Percentiles rank a stretch among this genome's conserved stretches.
These are phyloP conservation scores for Leptinotarsa peninsularis DNA, from an alignment of 2,888 invertebrate species.

Conservation along the genomic window DNA sequence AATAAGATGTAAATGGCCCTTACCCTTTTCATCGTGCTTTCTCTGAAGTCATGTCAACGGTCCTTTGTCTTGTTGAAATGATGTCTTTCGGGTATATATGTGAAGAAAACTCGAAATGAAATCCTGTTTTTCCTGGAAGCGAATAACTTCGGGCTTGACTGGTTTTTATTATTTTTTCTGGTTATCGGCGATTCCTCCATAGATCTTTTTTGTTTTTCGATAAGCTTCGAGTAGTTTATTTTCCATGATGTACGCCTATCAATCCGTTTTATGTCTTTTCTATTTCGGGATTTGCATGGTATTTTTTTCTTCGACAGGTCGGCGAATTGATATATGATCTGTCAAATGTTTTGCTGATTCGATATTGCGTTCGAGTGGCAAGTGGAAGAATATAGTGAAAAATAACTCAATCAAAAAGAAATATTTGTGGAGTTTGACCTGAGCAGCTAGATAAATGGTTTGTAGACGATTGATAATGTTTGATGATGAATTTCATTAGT, in stretches of 20 bases:
- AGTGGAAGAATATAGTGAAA: too few relatives aligned
- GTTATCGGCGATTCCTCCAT: conserved; percentile 12
- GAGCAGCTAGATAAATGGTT: too few relatives aligned
- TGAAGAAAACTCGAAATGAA: conserved; percentile 31
- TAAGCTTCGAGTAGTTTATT: conserved; percentile 11
- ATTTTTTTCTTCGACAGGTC: not conserved
- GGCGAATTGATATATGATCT: not conserved
- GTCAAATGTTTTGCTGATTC: not conserved
- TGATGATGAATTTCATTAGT: too few relatives aligned
- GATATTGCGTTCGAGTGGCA: not conserved
- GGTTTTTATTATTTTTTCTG: conserved; percentile 22
- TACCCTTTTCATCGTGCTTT: conserved; percentile 46
- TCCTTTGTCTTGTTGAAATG: conserved; percentile 47
- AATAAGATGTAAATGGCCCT: conserved; percentile 49
- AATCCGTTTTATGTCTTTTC: not conserved
- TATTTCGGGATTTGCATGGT: conserved; percentile 1
- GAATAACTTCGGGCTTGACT: conserved; percentile 28
- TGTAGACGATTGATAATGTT: too few relatives aligned
- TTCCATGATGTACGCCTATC: not conserved
- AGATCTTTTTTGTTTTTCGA: conserved; percentile 6
- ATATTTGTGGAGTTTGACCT: too few relatives aligned
- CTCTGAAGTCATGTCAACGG: conserved; percentile 46
- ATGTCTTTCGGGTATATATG: conserved; percentile 41
- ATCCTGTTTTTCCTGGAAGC: conserved; percentile 31
- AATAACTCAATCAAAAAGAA: too few relatives aligned